Conservation (phyloP, 1,140 invertebrate species). For the Drosophila sturtevanti region DNA sequence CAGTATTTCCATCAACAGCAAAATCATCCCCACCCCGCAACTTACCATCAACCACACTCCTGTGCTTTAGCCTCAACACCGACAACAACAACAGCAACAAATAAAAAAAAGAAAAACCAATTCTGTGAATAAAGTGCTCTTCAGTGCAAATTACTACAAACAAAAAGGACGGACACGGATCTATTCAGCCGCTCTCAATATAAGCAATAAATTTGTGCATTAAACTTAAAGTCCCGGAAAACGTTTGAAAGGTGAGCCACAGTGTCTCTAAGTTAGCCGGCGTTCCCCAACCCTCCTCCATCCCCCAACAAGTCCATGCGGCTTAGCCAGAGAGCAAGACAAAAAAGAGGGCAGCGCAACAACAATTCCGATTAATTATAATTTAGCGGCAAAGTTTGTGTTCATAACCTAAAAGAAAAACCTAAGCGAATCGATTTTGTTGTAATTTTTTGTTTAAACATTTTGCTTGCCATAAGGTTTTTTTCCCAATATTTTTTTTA, state of each 20-base stretch:
- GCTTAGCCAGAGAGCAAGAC: background rate
- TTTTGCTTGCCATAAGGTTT: constrained; percentile 4
- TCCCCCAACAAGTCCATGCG: background rate
- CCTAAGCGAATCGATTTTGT: constrained; percentile 39
- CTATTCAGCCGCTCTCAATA: background rate
- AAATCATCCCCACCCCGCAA: constrained; percentile 12
- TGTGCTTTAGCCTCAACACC: constrained; percentile 19
- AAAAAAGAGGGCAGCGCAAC: background rate
- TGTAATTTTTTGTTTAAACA: constrained; percentile 71
- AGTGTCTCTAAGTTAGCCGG: background rate
- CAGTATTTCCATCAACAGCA: constrained; percentile 2
- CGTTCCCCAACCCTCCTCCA: background rate
- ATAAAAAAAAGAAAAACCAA: constrained; percentile 7
- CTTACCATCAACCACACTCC: constrained; percentile 10
- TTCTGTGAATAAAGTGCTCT: constrained; percentile 26
- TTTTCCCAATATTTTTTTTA: constrained; percentile 53
- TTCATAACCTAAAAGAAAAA: constrained; percentile 67
- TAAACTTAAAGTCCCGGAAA: background rate
- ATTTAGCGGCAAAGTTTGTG: constrained; percentile 62
- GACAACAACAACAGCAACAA: background rate
- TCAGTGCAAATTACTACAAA: constrained; percentile 40
- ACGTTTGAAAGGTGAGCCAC: constrained; percentile 7
- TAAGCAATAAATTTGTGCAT: constrained; percentile 19
- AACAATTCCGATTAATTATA: constrained; percentile 26
- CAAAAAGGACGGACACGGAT: constrained; percentile 1